Evolutionary conservation across 2,113 vertebrate species (phyloP).

Genomic region (Ceyx melanurus): DNA sequence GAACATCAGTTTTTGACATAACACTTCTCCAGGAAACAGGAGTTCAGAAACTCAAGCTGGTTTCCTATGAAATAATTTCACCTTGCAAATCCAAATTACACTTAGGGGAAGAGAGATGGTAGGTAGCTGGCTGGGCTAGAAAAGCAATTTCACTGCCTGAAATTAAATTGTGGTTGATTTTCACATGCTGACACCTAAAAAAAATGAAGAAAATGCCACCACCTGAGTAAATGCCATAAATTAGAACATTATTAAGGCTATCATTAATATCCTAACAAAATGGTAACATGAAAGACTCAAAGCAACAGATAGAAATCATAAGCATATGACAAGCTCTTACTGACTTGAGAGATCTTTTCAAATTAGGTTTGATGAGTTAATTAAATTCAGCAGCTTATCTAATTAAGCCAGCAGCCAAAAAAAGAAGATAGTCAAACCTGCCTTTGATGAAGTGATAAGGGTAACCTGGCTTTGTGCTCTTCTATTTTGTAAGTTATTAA

Average conservation of each 20-base stretch:
- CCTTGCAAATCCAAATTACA: not conserved
- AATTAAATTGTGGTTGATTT: conserved; percentile 15
- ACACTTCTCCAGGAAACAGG: not conserved
- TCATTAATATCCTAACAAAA: conserved; percentile 7
- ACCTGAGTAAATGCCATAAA: not conserved
- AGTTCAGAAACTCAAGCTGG: not conserved
- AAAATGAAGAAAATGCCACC: not conserved
- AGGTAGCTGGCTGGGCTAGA: not conserved
- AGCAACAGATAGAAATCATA: conserved; percentile 35
- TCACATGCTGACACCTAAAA: not conserved
- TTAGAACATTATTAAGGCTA: not conserved
- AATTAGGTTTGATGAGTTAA: conserved; percentile 63
- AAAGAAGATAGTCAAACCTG: conserved; percentile 20
- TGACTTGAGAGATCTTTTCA: conserved; percentile 30
- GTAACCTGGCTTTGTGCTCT: not conserved
- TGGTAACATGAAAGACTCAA: not conserved
- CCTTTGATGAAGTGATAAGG: conserved; percentile 26
- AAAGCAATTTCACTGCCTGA: not conserved
- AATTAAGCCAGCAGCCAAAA: conserved; percentile 45
- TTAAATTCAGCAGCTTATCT: conserved; percentile 54
- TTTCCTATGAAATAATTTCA: not conserved
- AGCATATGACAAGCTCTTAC: not conserved
- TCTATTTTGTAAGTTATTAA: not conserved
- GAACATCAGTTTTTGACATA: not conserved
- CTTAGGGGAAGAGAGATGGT: not conserved